Base-by-base conservation (phyloP, 2,113 vertebrate species). In the Onychostoma macrolepis region DNA sequence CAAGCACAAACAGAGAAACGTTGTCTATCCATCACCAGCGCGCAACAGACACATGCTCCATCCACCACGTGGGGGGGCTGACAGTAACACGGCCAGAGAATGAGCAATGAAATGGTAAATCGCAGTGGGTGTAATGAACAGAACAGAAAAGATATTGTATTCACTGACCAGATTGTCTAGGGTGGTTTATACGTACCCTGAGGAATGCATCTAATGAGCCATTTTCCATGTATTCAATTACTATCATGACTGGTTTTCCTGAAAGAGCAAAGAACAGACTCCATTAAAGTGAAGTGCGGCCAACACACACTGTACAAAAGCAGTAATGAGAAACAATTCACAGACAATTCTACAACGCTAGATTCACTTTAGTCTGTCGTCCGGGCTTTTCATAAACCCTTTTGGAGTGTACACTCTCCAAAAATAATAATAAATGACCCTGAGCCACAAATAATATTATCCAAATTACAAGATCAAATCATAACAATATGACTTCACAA, bases 221-320 rank as follows among this genome's bases (percentile, higher is more conserved):
- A 86, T 99, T 99, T 92, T 99, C 98, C 98, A 99, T 99, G 92
- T 98, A 99, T 96, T 99, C 98, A 91, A 99, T 99, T 93, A 99
- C 96, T 92, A 99, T 99, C 98, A 99, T 99, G 89, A 99, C 97
- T 33, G 98, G 98, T 91, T 99, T 99, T 89, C 97, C 98, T 99
- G 90, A 50, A 93, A 92, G 87, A 87, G 77, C 89, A 87, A 90
- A 76, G 87, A 43, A 85, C 38, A 88, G 86, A 89, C 88, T 86
- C 87, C 84, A 91, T 92, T 91, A 92, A 92, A 91, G 48, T 87
- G 82, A 80, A 75, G 84, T 7, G 56, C 77, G 11, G 80, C 50
- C 80, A 86, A 86, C 65, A 86, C 45, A 67, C 61, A 75, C 86
- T 45, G 53, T 77, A 75, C 11, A 19, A 45, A 79, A 79, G 86